These are phyloP conservation scores for Sebastes diaconus DNA, from an alignment of 2,797 vertebrate genomes.

Conservation along the genomic window DNA sequence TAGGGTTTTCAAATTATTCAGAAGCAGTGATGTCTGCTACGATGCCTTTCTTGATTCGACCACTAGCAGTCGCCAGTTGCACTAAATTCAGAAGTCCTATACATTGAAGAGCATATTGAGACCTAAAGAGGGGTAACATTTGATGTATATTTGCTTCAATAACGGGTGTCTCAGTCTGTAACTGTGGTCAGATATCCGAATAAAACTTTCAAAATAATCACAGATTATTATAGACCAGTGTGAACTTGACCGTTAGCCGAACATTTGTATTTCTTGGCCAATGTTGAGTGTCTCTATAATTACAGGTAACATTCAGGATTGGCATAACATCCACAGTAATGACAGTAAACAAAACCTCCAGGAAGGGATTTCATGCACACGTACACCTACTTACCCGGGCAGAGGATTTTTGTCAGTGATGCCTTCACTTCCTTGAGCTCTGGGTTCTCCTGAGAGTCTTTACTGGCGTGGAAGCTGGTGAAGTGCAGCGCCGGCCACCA, in stretches of 20 bases:
- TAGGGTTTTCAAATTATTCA: neutral
- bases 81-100: neutral
- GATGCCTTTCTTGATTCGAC: neutral
- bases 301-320: neutral
- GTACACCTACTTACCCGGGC: constrained; percentile 77
- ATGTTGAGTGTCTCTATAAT: neutral
- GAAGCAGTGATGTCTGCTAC: neutral
- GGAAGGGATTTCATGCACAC: neutral
- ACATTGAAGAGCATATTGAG: neutral
- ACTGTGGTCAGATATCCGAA: neutral
- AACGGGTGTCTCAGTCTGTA: neutral
- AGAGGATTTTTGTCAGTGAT: constrained; percentile 75
- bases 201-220: neutral
- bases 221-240: neutral
- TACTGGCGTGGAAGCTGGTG: constrained; percentile 81
- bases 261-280: neutral
- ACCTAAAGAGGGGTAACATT: neutral
- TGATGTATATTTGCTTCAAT: neutral
- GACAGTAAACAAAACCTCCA: neutral
- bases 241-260: neutral
- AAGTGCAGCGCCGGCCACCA: constrained; percentile 95
- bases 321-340: neutral
- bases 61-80: neutral
- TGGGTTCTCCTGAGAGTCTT: constrained; percentile 76
- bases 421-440: constrained; percentile 83